phyloP scores from a whole-genome alignment of 2,797 vertebrate genomes.

The Cichlasoma orientale region DNA sequence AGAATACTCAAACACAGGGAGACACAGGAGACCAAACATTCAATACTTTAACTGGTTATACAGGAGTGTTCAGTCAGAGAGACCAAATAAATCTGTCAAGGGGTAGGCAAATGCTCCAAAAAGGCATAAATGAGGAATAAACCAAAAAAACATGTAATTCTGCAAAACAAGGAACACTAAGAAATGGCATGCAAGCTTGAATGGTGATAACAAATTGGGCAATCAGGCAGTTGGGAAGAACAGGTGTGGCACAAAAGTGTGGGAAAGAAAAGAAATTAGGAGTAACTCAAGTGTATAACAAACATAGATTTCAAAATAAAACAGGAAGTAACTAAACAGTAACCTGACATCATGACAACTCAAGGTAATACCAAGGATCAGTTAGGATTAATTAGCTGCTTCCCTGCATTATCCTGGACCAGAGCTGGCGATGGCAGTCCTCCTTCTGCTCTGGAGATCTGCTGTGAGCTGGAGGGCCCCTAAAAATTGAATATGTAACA shows the following conservation, averaged over 20 bases:
- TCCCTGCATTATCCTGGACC: neutral
- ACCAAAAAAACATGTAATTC: neutral
- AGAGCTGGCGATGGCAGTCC: neutral
- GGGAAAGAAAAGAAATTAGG: neutral
- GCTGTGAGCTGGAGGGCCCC: neutral
- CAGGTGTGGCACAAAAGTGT: neutral
- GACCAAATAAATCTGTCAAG: neutral
- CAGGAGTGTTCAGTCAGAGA: neutral
- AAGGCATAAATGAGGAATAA: neutral
- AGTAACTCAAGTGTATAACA: neutral
- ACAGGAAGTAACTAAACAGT: neutral
- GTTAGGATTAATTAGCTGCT: neutral
- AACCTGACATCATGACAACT: neutral
- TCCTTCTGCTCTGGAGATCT: neutral
- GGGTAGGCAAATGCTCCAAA: neutral
- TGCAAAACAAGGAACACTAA: neutral
- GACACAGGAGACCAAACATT: neutral
- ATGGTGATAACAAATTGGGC: neutral
- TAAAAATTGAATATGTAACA: neutral
- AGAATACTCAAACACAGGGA: neutral
- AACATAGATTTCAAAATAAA: neutral
- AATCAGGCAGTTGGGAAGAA: neutral
- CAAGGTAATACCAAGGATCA: no score
- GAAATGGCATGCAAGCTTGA: neutral
- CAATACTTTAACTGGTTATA: neutral